Percentiles rank a stretch among this genome's conserved stretches.
Conservation (phyloP, 2,113 vertebrate genomes). For the Hassar affinis region DNA sequence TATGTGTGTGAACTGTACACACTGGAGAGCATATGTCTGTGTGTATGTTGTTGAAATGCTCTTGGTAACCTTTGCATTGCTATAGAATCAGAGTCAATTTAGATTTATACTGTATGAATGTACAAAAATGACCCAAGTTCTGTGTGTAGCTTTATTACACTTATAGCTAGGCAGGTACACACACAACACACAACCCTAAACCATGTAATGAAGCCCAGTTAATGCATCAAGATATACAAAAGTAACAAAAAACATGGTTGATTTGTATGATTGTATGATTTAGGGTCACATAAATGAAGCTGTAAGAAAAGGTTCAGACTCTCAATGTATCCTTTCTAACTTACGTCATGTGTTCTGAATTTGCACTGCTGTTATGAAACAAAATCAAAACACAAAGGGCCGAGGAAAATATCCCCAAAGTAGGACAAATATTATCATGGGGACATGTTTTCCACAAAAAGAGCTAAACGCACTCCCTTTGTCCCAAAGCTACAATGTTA, state of each 20-base stretch:
- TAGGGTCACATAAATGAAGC: not conserved
- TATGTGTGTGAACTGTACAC: not conserved
- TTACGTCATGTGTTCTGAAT: not conserved
- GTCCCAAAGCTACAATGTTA: not conserved
- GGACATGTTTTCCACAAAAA: not conserved
- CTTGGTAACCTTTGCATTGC: not conserved
- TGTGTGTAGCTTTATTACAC: not conserved
- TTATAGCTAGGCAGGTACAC: not conserved
- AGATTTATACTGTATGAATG: not conserved
- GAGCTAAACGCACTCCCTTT: not conserved
- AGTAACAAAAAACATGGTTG: not conserved
- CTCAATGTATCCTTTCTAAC: not conserved
- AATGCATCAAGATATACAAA: not conserved
- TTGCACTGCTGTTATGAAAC: not conserved
- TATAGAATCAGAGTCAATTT: not conserved
- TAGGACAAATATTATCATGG: not conserved
- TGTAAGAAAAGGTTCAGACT: not conserved
- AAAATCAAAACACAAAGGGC: not conserved
- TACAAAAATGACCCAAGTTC: too few relatives aligned
- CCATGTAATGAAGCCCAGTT: not conserved
- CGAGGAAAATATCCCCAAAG: not conserved
- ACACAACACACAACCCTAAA: not conserved
- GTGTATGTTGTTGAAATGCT: constrained; percentile 3
- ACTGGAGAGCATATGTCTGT: not conserved
- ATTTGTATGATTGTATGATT: too few relatives aligned